A percentile compares a stretch with the other conserved stretches of the same genome.
Evolutionary conservation across 2,797 vertebrate species (phyloP).

Genomic region (Loris lydekkerianus): DNA sequence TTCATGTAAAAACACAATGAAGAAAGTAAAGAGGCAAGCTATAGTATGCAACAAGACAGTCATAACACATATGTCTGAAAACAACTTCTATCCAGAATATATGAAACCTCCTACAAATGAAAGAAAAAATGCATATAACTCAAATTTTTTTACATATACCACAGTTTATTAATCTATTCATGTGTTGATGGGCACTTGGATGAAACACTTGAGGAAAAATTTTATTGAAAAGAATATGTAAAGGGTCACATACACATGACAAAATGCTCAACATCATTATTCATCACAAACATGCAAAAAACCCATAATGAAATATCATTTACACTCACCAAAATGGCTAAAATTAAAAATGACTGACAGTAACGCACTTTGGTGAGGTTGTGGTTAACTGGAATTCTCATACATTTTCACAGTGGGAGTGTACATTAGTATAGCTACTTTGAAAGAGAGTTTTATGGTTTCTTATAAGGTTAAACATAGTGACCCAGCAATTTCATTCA

Average conservation of each 20-base stretch:
- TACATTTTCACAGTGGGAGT: not conserved
- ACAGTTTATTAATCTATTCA: too few relatives aligned
- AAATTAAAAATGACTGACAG: not conserved
- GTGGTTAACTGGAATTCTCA: not conserved
- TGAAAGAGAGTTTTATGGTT: not conserved
- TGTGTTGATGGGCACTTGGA: too few relatives aligned
- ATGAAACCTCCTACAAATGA: not conserved
- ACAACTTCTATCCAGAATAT: not conserved
- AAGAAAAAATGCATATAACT: not conserved
- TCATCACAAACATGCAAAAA: constrained; percentile 42
- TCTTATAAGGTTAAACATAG: not conserved
- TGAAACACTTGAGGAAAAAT: not conserved
- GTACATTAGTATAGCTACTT: not conserved
- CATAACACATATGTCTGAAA: not conserved
- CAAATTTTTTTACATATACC: not conserved
- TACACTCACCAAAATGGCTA: not conserved
- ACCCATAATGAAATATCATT: not conserved
- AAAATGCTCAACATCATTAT: not conserved
- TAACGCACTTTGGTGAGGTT: not conserved
- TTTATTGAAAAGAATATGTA: not conserved
- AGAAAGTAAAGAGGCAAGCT: not conserved
- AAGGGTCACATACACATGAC: not conserved
- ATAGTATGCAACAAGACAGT: not conserved
- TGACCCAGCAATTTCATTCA: not conserved
- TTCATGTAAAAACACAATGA: not conserved